Evolutionary conservation across 2,888 invertebrate genomes (phyloP).

Genomic region (Encarsia formosa): DNA sequence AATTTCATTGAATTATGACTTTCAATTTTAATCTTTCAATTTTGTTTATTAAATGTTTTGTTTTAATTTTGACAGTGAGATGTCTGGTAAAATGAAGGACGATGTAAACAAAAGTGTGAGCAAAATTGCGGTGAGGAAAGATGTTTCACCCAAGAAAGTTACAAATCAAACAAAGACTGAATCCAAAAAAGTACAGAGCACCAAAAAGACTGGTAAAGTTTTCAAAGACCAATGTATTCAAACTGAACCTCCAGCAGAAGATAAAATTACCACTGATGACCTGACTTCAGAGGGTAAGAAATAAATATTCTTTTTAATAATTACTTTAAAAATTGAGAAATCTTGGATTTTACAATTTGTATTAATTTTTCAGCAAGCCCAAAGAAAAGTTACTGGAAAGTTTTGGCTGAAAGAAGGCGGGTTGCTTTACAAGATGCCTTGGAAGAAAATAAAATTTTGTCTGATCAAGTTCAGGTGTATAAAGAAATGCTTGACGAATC

Average conservation of each 20-base stretch:
- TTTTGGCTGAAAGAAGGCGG: constrained; percentile 70
- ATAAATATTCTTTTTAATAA: not conserved
- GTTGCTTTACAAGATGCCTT: constrained; percentile 69
- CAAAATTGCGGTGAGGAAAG: constrained; percentile 14
- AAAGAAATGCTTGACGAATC: constrained; percentile 74
- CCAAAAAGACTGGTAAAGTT: constrained; percentile 13
- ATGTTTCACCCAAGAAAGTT: constrained; percentile 16
- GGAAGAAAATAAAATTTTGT: constrained; percentile 64
- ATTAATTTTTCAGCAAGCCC: constrained; percentile 54
- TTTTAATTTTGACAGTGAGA: constrained; percentile 28
- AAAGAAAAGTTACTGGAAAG: constrained; percentile 73
- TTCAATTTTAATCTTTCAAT: too few species aligned
- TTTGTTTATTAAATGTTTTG: not conserved
- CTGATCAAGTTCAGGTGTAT: constrained; percentile 64
- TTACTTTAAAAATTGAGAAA: not conserved
- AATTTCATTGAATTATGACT: not conserved
- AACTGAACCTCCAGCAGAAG: constrained; percentile 53
- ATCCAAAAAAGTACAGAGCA: constrained; percentile 12
- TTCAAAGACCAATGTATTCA: constrained; percentile 58
- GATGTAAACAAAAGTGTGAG: constrained; percentile 16
- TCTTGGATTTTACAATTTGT: not conserved
- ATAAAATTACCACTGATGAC: constrained; percentile 63
- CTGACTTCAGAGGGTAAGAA: constrained; percentile 60
- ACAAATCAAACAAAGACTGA: constrained; percentile 20
- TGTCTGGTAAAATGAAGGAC: constrained; percentile 26